Percentiles rank a stretch among this genome's conserved stretches.
phyloP scores from a whole-genome alignment of 2,888 invertebrate genomes.

The Phengaris alcon region DNA sequence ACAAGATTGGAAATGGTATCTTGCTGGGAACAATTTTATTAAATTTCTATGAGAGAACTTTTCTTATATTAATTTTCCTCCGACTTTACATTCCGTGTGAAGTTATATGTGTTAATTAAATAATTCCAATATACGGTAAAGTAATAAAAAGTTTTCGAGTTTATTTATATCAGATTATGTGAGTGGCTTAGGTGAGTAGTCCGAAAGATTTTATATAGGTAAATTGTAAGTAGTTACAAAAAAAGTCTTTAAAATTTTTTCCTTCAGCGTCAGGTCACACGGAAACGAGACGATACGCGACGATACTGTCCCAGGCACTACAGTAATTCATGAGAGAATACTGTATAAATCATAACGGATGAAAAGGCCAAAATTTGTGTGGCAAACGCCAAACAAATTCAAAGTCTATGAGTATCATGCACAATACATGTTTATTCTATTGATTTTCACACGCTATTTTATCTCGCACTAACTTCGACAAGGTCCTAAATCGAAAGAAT shows the following conservation, averaged over 20 bases:
- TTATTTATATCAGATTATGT: background rate
- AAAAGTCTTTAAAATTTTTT: no score
- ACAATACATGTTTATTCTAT: conserved; percentile 70
- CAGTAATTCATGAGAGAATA: no score
- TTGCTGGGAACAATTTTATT: conserved; percentile 47
- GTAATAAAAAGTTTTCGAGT: background rate
- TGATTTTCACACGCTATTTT: conserved; percentile 74
- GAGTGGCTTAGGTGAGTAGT: no score
- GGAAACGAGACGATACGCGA: no score
- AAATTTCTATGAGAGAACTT: conserved; percentile 39
- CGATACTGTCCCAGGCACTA: no score
- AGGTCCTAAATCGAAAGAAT: conserved; percentile 59
- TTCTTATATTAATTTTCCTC: conserved; percentile 37
- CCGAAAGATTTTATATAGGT: no score
- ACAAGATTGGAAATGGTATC: conserved; percentile 48
- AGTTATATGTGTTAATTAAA: conserved; percentile 36
- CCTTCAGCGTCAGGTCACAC: no score
- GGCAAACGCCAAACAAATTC: conserved; percentile 29
- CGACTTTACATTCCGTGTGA: background rate
- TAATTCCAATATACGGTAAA: conserved; percentile 7
- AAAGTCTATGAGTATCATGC: conserved; percentile 45
- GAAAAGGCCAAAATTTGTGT: no score
- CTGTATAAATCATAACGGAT: no score
- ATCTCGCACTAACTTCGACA: conserved; percentile 55
- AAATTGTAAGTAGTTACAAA: no score